Conservation (phyloP, 2,888 invertebrate species). For the Cryptocephalus moraei region DNA sequence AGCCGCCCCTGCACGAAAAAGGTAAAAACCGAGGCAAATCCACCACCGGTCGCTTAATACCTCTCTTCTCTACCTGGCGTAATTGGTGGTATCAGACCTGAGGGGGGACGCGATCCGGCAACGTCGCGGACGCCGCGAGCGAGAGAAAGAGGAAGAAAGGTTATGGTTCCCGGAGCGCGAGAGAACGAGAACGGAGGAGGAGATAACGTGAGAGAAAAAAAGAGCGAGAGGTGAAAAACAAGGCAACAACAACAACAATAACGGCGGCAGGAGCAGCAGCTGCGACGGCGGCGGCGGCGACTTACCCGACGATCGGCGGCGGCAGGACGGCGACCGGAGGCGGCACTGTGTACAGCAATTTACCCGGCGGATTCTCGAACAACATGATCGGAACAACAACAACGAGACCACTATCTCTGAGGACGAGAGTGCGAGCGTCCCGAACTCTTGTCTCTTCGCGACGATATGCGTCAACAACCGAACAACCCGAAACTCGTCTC, state of each 20-base stretch:
- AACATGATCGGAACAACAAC: slow-evolving; percentile 41
- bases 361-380: slow-evolving; percentile 59
- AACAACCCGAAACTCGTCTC: too few relatives aligned
- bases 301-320: slow-evolving; percentile 32
- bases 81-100: too few relatives aligned
- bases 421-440: not conserved
- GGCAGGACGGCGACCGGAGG: slow-evolving; percentile 44
- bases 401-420: not conserved
- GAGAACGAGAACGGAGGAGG: slow-evolving; percentile 4
- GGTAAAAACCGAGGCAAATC: too few relatives aligned
- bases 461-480: too few relatives aligned
- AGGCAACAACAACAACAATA: not conserved
- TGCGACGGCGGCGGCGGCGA: slow-evolving; percentile 3
- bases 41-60: too few relatives aligned
- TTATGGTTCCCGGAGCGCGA: slow-evolving; percentile 2
- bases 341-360: slow-evolving; percentile 63
- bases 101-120: not conserved
- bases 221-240: too few relatives aligned
- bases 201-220: not conserved
- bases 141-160: too few relatives aligned
- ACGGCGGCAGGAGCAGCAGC: not conserved
- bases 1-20: too few relatives aligned
- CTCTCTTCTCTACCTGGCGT: too few relatives aligned
- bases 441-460: not conserved
- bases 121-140: not conserved